Evolutionary conservation across 1,140 invertebrate species (phyloP), one percentile per base, ranked within the genome.

Genomic region (Ips nitidus): DNA sequence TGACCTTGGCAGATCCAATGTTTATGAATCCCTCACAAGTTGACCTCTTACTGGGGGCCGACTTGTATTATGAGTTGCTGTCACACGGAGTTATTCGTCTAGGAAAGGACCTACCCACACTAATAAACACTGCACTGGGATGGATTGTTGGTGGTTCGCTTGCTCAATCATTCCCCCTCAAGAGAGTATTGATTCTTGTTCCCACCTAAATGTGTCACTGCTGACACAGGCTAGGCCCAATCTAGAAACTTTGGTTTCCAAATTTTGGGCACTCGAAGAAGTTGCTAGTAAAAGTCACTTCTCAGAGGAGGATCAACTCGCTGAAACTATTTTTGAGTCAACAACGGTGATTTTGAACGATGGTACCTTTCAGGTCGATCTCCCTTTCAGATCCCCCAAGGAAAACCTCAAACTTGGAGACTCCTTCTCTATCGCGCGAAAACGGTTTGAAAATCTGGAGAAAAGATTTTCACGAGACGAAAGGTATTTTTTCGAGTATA

Each of bases 201-300:
- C 45, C 45, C 4, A 47, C 45, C n/a, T 47, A n/a, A 47, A 47
- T 47, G 45, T 47, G 45, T 47, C 45, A 4, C 57, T 60, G 37
- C 41, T 38, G 41, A 60, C 3, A n/a, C 22, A 41, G 6, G 41
- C 37, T 45, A 45, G 22, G 39, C 8, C 43, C 43, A 52, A 6
- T 8, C 38, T 8, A n/a, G 45, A 47, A 47, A 47, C 39, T 22
- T 62, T 66, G 55, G 45, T 66, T 66, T 39, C 39, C 4, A 68
- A 50, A 52, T 68, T 62, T 43, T 68, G 66, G 66, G 39, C 38
- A 45, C 36, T 68, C 0, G 66, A 68, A 62, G 66, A 68, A 41
- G 3, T 65, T 43, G 4, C 52, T 7, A 8, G 36, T 64, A 4
- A 41, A 60, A 6, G 7, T 41, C 41, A 59, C 42, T n/a, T 3